These are phyloP conservation scores for Grus americana DNA, from an alignment of 2,113 vertebrate genomes.

Conservation along the genomic window DNA sequence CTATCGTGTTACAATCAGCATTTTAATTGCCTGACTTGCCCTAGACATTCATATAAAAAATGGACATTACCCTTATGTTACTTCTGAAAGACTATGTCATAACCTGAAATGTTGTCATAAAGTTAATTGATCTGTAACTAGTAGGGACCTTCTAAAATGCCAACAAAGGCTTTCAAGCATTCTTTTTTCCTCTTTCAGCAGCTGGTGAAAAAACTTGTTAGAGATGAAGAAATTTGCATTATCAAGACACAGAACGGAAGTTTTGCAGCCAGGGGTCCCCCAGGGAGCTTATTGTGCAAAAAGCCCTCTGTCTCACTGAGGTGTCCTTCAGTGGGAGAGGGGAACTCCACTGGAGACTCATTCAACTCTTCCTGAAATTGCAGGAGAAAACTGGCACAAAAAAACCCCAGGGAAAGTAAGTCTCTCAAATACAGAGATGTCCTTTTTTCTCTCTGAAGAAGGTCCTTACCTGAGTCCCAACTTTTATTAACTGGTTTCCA, in stretches of 20 bases:
- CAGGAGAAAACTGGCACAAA: not conserved
- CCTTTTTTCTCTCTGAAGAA: not conserved
- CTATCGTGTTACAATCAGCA: not conserved
- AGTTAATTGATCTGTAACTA: not conserved
- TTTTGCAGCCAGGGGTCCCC: not conserved
- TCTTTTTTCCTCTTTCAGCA: not conserved
- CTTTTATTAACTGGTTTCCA: not conserved
- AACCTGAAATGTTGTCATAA: not conserved
- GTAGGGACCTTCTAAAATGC: not conserved
- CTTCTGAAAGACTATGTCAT: not conserved
- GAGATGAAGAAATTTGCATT: not conserved
- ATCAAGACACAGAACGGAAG: not conserved
- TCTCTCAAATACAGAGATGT: not conserved
- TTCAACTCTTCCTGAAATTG: not conserved
- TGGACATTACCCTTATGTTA: not conserved
- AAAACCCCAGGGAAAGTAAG: not conserved
- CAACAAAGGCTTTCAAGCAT: not conserved
- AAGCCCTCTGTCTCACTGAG: not conserved
- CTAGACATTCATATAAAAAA: not conserved
- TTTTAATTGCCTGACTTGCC: not conserved
- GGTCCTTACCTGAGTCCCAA: not conserved
- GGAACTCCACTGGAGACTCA: not conserved
- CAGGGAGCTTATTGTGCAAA: not conserved
- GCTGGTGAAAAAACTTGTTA: not conserved
- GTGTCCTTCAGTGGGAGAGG: not conserved